phyloP scores from a whole-genome alignment of 2,888 invertebrate species.

The Boloria selene region DNA sequence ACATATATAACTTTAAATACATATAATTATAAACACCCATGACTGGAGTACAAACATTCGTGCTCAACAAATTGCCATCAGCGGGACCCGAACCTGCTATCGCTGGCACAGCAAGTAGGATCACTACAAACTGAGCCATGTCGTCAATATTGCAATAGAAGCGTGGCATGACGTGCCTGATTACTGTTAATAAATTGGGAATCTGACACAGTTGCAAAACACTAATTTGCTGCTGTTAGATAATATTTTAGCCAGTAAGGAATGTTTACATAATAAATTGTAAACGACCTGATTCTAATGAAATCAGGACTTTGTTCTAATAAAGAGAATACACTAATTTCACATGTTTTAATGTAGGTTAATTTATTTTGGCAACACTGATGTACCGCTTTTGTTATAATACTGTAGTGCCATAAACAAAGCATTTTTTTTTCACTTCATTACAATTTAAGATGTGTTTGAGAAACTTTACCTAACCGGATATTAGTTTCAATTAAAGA shows the following conservation, averaged over 20 bases:
- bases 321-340: not conserved
- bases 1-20: no score
- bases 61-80: no score
- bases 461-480: no score
- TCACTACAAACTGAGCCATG: no score
- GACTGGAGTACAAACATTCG: no score
- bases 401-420: no score
- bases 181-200: conserved; percentile 28
- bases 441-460: no score
- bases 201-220: conserved; percentile 30
- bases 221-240: conserved; percentile 30
- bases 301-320: conserved; percentile 18
- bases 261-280: conserved; percentile 38
- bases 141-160: not conserved
- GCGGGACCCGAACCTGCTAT: no score
- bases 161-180: conserved; percentile 15
- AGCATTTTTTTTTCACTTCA: no score
- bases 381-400: no score
- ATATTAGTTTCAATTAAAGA: not conserved
- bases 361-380: not conserved
- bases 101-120: no score
- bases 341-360: not conserved
- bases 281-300: conserved; percentile 29
- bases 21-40: no score
- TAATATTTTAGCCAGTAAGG: conserved; percentile 32